Conservation (phyloP, 2,888 invertebrate species). For the Osedax frankpressi region DNA sequence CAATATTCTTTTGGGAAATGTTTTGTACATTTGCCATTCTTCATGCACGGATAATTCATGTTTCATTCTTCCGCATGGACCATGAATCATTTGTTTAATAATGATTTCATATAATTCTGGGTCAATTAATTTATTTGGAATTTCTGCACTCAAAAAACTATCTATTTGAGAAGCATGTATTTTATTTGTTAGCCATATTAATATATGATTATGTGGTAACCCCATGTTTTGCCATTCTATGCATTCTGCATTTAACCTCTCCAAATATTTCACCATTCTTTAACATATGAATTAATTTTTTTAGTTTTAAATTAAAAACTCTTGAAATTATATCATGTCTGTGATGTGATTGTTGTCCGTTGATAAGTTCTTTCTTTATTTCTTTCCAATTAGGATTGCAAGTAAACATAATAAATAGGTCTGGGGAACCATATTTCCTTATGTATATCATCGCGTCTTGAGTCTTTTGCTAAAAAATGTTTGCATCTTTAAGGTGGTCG, state of each 20-base stretch:
- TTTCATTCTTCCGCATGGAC: not conserved
- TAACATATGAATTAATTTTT: not conserved
- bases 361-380: not conserved
- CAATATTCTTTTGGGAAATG: not conserved
- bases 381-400: not conserved
- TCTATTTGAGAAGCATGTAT: not conserved
- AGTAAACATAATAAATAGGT: not conserved
- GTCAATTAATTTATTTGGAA: not conserved
- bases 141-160: not conserved
- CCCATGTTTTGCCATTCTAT: not conserved
- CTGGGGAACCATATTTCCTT: not conserved
- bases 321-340: not conserved
- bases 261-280: not conserved
- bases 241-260: not conserved
- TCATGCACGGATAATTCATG: not conserved
- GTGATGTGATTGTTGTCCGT: not conserved
- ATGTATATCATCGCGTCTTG: not conserved
- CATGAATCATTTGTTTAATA: not conserved
- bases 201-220: not conserved
- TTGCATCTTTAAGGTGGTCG: not conserved
- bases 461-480: not conserved
- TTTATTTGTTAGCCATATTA: not conserved
- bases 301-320: not conserved
- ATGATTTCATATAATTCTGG: not conserved
- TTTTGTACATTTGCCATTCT: not conserved